phyloP scores from a whole-genome alignment of 1,140 invertebrate genomes.

The Camponotus pennsylvanicus region DNA sequence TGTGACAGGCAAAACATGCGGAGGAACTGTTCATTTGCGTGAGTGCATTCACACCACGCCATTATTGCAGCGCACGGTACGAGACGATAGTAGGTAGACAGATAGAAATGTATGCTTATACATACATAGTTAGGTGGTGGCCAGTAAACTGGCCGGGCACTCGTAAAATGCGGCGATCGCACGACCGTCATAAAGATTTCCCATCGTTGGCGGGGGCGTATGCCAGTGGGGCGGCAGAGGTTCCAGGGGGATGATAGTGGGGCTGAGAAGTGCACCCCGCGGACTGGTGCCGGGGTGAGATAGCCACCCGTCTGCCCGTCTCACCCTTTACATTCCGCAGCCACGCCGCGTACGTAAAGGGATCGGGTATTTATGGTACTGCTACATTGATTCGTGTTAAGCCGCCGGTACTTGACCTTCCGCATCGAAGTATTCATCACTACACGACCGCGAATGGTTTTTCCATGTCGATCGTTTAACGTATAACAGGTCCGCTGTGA shows the following conservation, averaged over 20 bases:
- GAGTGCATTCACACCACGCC: slow-evolving; percentile 5
- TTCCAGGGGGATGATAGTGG: not conserved
- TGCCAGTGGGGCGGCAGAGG: not conserved
- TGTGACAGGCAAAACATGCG: not conserved
- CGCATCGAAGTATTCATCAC: slow-evolving; percentile 66
- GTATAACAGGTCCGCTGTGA: not conserved
- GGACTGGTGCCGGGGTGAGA: slow-evolving; percentile 54
- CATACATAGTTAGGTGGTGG: slow-evolving; percentile 40
- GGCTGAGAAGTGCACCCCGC: slow-evolving; percentile 62
- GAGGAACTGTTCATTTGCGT: slow-evolving; percentile 1
- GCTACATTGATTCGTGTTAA: slow-evolving; percentile 77
- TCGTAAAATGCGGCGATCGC: slow-evolving; percentile 77
- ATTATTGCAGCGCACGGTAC: not conserved
- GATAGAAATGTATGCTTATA: slow-evolving; percentile 12
- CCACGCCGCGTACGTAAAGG: slow-evolving; percentile 69
- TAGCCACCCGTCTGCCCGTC: slow-evolving; percentile 11
- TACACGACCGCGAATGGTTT: slow-evolving; percentile 67
- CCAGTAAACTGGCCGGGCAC: slow-evolving; percentile 59
- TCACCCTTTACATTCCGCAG: slow-evolving; percentile 64
- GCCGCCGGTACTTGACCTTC: slow-evolving; percentile 74
- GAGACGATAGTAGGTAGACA: not conserved
- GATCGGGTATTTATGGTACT: slow-evolving; percentile 76
- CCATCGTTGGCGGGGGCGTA: slow-evolving; percentile 33
- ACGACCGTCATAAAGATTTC: slow-evolving; percentile 75
- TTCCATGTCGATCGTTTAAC: not conserved